Conservation (phyloP, 2,888 invertebrate genomes). For the Sesia apiformis region DNA sequence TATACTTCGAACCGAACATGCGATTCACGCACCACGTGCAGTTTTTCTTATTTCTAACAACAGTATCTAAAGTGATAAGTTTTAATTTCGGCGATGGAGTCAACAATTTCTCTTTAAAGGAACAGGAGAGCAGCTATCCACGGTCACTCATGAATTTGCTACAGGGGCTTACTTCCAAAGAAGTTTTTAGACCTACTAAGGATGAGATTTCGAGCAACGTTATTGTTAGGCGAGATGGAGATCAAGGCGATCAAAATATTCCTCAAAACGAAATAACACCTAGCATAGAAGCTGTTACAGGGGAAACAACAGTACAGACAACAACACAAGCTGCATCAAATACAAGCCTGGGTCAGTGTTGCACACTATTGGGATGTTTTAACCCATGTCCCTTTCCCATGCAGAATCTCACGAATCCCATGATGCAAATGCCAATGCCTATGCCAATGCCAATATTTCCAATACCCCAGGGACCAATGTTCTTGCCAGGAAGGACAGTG, state of each 20-base stretch:
- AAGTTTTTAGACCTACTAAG: background rate
- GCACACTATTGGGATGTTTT: constrained; percentile 2
- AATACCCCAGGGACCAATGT: constrained; percentile 17
- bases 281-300: background rate
- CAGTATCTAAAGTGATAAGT: too few relatives aligned
- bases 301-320: background rate
- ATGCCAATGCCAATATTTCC: constrained; percentile 11
- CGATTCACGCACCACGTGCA: too few relatives aligned
- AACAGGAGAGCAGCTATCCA: background rate
- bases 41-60: too few relatives aligned
- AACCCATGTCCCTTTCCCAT: constrained; percentile 2
- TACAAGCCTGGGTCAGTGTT: constrained; percentile 1
- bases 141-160: background rate
- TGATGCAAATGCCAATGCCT: constrained; percentile 1
- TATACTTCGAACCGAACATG: too few relatives aligned
- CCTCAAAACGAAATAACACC: background rate
- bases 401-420: background rate
- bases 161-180: background rate
- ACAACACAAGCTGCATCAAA: background rate
- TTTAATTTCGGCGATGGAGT: background rate
- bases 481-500: constrained; percentile 32
- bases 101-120: background rate
- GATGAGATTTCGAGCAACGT: background rate
- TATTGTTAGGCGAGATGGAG: background rate
- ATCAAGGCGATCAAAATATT: background rate